Percentiles rank a stretch among this genome's conserved stretches.
phyloP scores from a whole-genome alignment of 2,888 invertebrate genomes.

The Spicauda simplicius region DNA sequence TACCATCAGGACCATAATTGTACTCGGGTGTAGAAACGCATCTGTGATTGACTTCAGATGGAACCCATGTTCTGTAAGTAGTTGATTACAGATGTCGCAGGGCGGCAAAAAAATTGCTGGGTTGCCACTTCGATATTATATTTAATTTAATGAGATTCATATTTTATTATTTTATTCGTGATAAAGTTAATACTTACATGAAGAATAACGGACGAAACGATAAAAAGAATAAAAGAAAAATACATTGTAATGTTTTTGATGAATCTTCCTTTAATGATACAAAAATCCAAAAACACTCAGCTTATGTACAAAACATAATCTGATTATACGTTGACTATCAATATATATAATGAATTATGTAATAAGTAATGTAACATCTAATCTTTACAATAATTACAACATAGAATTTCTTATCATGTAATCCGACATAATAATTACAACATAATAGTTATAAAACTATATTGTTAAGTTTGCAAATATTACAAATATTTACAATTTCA shows the following conservation, averaged over 20 bases:
- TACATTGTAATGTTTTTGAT: constrained; percentile 11
- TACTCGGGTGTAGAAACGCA: no score
- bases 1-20: no score
- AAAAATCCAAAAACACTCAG: not conserved
- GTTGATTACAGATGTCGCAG: no score
- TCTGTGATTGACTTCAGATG: no score
- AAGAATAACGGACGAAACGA: not conserved
- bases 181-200: constrained; percentile 16
- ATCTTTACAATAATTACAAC: not conserved
- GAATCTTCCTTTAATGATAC: not conserved
- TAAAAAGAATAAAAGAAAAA: constrained; percentile 4
- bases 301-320: constrained; percentile 24
- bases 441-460: no score
- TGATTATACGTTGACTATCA: constrained; percentile 9
- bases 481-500: no score
- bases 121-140: no score
- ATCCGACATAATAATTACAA: no score
- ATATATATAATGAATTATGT: constrained; percentile 2
- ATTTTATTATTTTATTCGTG: not conserved
- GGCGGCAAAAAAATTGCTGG: no score
- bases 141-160: no score
- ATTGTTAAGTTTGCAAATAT: no score
- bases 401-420: not conserved
- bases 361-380: constrained; percentile 11
- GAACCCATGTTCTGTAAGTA: no score